These are phyloP conservation scores for Channa striata DNA, from an alignment of 2,797 vertebrate species.

Conservation along the genomic window DNA sequence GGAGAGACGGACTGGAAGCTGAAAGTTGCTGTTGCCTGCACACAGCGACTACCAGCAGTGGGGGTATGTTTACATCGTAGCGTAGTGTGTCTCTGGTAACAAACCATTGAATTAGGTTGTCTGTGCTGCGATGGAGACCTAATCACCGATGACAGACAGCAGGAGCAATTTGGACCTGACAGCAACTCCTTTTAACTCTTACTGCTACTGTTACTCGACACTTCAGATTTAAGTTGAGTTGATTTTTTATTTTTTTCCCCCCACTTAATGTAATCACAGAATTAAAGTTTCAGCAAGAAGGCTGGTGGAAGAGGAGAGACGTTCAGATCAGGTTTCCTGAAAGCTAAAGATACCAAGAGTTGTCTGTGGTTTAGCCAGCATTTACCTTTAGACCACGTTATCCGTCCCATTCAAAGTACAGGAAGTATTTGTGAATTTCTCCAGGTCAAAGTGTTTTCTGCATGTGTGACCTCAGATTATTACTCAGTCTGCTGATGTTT, in stretches of 20 bases:
- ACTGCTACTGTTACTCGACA: slow-evolving; percentile 56
- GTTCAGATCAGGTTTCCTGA: slow-evolving; percentile 71
- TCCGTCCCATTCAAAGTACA: neutral
- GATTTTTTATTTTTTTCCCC: slow-evolving; percentile 48
- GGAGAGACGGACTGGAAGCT: slow-evolving; percentile 99
- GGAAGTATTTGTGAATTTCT: too few relatives aligned
- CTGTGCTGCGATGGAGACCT: slow-evolving; percentile 68
- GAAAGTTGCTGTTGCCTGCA: slow-evolving; percentile 94
- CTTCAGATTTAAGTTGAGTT: slow-evolving; percentile 73
- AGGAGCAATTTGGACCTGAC: slow-evolving; percentile 32
- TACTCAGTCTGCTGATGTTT: neutral
- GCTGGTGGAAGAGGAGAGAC: slow-evolving; percentile 65
- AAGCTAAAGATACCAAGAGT: slow-evolving; percentile 42
- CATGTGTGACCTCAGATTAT: neutral
- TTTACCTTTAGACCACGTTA: neutral
- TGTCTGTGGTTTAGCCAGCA: slow-evolving; percentile 15
- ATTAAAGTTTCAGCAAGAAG: slow-evolving; percentile 85
- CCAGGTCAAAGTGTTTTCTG: too few relatives aligned
- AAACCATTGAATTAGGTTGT: slow-evolving; percentile 45
- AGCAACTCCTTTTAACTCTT: slow-evolving; percentile 66
- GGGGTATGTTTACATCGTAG: slow-evolving; percentile 82
- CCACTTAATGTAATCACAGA: slow-evolving; percentile 84
- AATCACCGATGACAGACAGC: slow-evolving; percentile 58
- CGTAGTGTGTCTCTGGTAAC: slow-evolving; percentile 32
- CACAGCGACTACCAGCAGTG: slow-evolving; percentile 92